Percentiles rank a stretch among this genome's conserved stretches.
These are phyloP conservation scores for Dromiciops gliroides DNA, from an alignment of 2,113 vertebrate species.

Conservation along the genomic window DNA sequence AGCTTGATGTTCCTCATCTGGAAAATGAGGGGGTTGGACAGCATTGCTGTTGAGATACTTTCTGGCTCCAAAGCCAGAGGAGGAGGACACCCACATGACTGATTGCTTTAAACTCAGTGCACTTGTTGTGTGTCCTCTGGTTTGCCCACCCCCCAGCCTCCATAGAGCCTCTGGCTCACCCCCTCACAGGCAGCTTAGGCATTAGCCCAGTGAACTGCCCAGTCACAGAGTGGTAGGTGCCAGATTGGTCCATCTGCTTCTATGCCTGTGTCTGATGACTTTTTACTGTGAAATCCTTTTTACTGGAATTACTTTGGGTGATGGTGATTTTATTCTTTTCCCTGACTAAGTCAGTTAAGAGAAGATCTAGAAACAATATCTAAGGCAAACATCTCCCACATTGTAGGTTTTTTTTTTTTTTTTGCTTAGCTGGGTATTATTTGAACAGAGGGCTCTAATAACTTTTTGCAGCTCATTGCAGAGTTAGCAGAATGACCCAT, in stretches of 20 bases:
- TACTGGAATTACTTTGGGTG: slow-evolving; percentile 2
- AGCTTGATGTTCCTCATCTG: not conserved
- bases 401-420: not conserved
- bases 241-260: slow-evolving; percentile 70
- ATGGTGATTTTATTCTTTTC: not conserved
- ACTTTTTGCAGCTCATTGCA: not conserved
- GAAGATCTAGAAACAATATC: slow-evolving; percentile 37
- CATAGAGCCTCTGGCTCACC: not conserved
- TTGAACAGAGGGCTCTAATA: not conserved
- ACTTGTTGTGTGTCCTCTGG: not conserved
- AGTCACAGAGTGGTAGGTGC: slow-evolving; percentile 37
- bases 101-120: not conserved
- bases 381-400: slow-evolving; percentile 36
- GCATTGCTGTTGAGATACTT: not conserved
- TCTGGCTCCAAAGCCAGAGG: not conserved
- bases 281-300: slow-evolving; percentile 13
- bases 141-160: not conserved
- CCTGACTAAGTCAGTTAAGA: not conserved
- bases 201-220: slow-evolving; percentile 5
- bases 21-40: not conserved
- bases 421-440: not conserved
- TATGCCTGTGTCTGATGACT: not conserved
- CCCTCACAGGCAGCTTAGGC: not conserved
- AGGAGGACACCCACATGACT: not conserved
- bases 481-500: not conserved